A percentile compares a stretch with the other conserved stretches of the same genome.
These are phyloP conservation scores for Leptopilina syphax DNA, from an alignment of 2,888 invertebrate species.

Conservation along the genomic window DNA sequence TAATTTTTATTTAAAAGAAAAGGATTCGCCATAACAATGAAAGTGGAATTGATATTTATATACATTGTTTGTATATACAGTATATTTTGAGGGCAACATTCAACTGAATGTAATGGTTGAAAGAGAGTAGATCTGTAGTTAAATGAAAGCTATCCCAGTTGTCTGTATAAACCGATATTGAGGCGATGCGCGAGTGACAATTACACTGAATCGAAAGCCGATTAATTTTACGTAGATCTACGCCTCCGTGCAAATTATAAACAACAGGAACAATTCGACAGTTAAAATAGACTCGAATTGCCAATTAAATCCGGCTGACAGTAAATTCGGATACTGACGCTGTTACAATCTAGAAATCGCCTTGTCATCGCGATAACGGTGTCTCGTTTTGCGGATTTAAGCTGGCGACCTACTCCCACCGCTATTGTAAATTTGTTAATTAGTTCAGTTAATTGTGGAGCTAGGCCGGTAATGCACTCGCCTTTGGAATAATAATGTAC, in stretches of 20 bases:
- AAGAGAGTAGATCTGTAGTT: slow-evolving; percentile 11
- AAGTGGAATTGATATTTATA: background rate
- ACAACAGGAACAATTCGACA: slow-evolving; percentile 28
- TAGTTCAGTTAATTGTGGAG: slow-evolving; percentile 72
- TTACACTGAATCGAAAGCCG: slow-evolving; percentile 38
- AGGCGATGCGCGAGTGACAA: slow-evolving; percentile 34
- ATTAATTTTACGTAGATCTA: slow-evolving; percentile 36
- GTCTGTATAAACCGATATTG: slow-evolving; percentile 23
- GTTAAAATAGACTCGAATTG: slow-evolving; percentile 41
- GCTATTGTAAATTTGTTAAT: slow-evolving; percentile 75
- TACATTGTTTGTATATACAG: no score
- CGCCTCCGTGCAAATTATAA: slow-evolving; percentile 35
- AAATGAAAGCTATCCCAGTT: slow-evolving; percentile 30
- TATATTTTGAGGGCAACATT: background rate
- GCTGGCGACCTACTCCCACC: slow-evolving; percentile 54
- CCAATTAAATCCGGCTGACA: slow-evolving; percentile 50
- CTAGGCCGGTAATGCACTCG: slow-evolving; percentile 39
- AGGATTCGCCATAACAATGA: background rate
- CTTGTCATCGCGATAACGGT: slow-evolving; percentile 56
- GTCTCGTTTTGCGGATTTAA: slow-evolving; percentile 62
- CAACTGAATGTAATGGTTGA: background rate
- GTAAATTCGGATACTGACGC: slow-evolving; percentile 34
- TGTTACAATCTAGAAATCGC: slow-evolving; percentile 52
- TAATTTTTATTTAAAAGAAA: no score
- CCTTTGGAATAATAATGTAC: slow-evolving; percentile 16